Percentiles rank a stretch among this genome's conserved stretches.
Conservation (phyloP, 1,140 invertebrate genomes). For the Anadara kagoshimensis region DNA sequence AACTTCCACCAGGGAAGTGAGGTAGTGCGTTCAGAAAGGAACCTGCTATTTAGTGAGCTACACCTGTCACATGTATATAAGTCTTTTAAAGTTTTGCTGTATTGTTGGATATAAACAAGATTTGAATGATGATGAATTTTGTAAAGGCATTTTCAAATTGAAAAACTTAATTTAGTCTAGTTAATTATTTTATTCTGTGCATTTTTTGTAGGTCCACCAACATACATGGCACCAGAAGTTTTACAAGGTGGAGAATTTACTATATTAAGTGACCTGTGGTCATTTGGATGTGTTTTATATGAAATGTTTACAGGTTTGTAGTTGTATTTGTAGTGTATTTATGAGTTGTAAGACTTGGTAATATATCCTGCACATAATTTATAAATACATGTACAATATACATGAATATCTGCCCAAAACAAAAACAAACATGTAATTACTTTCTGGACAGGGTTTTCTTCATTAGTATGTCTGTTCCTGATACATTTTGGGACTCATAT, state of each 20-base stretch:
- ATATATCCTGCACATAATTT: too few relatives aligned
- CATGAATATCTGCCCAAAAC: too few relatives aligned
- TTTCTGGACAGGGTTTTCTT: too few relatives aligned
- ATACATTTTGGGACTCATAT: too few relatives aligned
- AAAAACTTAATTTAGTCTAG: neutral
- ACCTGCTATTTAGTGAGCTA: too few relatives aligned
- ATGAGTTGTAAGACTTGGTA: too few relatives aligned
- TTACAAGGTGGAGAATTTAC: conserved; percentile 65
- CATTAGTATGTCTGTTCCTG: too few relatives aligned
- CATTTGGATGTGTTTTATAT: conserved; percentile 73
- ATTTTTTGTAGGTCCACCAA: conserved; percentile 58
- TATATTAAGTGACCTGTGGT: conserved; percentile 71
- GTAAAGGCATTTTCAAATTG: neutral
- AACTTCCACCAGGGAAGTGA: too few relatives aligned
- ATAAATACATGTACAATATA: too few relatives aligned
- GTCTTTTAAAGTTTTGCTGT: neutral
- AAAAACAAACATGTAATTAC: too few relatives aligned
- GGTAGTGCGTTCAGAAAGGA: too few relatives aligned
- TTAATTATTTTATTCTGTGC: neutral
- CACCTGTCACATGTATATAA: too few relatives aligned
- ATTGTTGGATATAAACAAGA: neutral
- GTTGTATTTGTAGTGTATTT: neutral
- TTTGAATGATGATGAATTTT: neutral
- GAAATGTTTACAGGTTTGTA: conserved; percentile 71
- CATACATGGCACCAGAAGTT: conserved; percentile 72